These are phyloP conservation scores for Uromys caudimaculatus DNA, from an alignment of 2,797 vertebrate genomes.

Conservation along the genomic window DNA sequence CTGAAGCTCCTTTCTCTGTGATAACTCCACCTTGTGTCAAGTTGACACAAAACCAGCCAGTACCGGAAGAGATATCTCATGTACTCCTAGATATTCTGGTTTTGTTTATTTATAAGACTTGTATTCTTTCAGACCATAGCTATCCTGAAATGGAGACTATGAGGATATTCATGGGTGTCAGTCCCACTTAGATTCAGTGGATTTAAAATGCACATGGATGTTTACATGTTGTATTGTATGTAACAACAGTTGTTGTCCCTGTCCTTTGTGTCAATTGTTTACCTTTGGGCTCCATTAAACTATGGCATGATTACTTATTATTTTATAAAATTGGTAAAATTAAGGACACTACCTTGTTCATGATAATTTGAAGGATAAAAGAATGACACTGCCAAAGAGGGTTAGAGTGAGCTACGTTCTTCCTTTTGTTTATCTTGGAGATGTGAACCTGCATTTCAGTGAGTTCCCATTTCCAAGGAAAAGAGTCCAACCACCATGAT, in stretches of 20 bases:
- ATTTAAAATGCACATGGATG: neutral
- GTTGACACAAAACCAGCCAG: too few species aligned
- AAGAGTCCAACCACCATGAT: neutral
- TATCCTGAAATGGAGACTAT: neutral
- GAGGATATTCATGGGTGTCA: neutral
- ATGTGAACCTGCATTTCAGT: neutral
- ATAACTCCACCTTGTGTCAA: too few species aligned
- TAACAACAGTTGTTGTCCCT: neutral
- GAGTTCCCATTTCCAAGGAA: neutral
- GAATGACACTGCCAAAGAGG: neutral
- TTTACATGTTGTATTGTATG: neutral
- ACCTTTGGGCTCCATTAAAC: neutral
- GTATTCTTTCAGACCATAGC: neutral
- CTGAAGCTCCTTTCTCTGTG: too few species aligned
- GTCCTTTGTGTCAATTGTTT: neutral
- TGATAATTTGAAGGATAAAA: neutral
- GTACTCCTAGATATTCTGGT: neutral
- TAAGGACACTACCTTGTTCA: neutral
- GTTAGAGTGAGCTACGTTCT: too few species aligned
- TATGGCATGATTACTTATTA: neutral
- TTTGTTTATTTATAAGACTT: neutral
- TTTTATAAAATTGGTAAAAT: neutral
- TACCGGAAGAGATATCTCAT: too few species aligned
- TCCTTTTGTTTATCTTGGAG: neutral
- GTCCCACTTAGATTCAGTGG: neutral